Evolutionary conservation across 2,888 invertebrate genomes (phyloP).

Genomic region (Acronicta leporina): DNA sequence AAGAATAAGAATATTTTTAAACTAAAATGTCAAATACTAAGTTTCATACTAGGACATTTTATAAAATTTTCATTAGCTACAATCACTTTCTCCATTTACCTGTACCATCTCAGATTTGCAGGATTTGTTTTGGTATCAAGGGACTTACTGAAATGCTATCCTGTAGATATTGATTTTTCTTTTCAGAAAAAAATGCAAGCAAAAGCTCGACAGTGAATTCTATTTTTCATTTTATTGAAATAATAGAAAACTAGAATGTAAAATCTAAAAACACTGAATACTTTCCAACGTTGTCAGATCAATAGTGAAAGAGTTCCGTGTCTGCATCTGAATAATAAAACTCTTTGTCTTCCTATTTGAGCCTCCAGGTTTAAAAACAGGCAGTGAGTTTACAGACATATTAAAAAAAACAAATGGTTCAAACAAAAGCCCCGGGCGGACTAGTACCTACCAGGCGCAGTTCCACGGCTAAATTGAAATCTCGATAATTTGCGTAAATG

Average conservation of each 20-base stretch:
- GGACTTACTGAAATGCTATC: too few relatives aligned
- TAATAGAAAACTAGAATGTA: slow-evolving; percentile 4
- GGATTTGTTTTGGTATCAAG: too few relatives aligned
- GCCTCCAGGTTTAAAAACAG: slow-evolving; percentile 44
- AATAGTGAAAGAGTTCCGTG: slow-evolving; percentile 46
- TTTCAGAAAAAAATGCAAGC: too few relatives aligned
- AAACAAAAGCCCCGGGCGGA: slow-evolving; percentile 49
- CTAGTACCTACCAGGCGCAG: background rate
- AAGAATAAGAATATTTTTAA: too few relatives aligned
- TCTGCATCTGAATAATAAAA: slow-evolving; percentile 54
- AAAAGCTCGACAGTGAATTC: slow-evolving; percentile 14
- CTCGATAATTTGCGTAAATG: slow-evolving; percentile 35
- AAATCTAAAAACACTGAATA: slow-evolving; percentile 22
- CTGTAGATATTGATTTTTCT: too few relatives aligned
- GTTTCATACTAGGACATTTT: too few relatives aligned
- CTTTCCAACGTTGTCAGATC: slow-evolving; percentile 36
- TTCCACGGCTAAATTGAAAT: slow-evolving; percentile 7
- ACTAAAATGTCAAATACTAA: too few relatives aligned
- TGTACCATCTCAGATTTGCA: too few relatives aligned
- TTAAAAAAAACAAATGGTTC: slow-evolving; percentile 56
- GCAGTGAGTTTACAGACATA: slow-evolving; percentile 35
- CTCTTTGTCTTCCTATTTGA: slow-evolving; percentile 55
- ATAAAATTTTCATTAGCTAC: too few relatives aligned
- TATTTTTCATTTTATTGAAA: slow-evolving; percentile 29
- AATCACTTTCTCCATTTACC: too few relatives aligned